phyloP scores from a whole-genome alignment of 1,140 invertebrate species.

The Carcinoscorpius rotundicauda region DNA sequence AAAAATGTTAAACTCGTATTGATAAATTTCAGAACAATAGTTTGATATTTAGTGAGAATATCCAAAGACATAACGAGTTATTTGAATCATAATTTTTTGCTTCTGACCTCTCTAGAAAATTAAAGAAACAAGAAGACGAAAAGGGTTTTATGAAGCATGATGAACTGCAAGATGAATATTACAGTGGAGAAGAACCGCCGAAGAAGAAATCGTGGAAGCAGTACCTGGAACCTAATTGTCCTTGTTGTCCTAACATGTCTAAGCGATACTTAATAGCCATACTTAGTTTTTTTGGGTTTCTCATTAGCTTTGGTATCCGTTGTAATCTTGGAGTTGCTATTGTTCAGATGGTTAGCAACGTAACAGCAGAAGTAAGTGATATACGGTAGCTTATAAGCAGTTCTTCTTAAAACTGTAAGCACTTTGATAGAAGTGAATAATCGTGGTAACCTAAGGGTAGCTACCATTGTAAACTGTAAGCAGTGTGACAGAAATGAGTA shows the following conservation, averaged over 20 bases:
- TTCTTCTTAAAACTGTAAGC: no score
- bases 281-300: conserved; percentile 73
- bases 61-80: no score
- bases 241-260: conserved; percentile 52
- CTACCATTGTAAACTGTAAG: no score
- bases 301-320: conserved; percentile 87
- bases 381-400: no score
- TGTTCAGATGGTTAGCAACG: conserved; percentile 49
- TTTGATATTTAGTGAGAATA: no score
- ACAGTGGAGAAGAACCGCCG: conserved; percentile 26
- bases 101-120: conserved; percentile 9
- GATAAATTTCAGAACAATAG: no score
- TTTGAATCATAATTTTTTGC: no score
- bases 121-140: conserved; percentile 30
- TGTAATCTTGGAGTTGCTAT: conserved; percentile 96
- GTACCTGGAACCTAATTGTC: conserved; percentile 57
- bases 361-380: conserved; percentile 27
- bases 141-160: conserved; percentile 33
- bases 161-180: conserved; percentile 32
- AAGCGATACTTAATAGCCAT: conserved; percentile 78
- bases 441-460: no score
- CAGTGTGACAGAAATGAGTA: no score
- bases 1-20: no score
- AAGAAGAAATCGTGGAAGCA: conserved; percentile 8
- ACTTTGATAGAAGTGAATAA: no score